Base-by-base conservation (phyloP, 2,797 vertebrate genomes). In the Microhierax caerulescens region DNA sequence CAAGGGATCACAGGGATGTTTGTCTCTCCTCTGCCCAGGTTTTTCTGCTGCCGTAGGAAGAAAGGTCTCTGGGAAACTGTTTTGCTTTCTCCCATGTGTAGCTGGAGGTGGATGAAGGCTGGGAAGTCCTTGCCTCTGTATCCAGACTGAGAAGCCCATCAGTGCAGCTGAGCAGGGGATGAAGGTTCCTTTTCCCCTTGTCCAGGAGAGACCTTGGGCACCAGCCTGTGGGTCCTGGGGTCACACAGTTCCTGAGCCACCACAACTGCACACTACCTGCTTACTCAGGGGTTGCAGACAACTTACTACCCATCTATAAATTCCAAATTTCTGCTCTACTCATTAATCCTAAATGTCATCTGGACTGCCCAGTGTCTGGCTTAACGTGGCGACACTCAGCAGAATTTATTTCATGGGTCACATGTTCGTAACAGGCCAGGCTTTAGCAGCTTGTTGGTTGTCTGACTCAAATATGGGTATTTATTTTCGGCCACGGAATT, bases 1-100 rank as follows among this genome's bases (percentile, higher is more conserved):
- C 18, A 28, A 59, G 28, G 25, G n/a, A 18, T 43, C 24, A 28
- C 0, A 0, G 47, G 5, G 1, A 4, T 0, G 0, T 69, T 54
- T 73, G 4, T 84, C 18, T 39, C 45, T n/a, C 36, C 13, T 73
- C 24, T 32, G 2, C 10, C 6, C 57, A 75, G 41, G 20, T 7
- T 65, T 57, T 57, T 24, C 2, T 54, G n/a, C 2, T 36, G 5
- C 16, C 0, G 1, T 34, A 30, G 69, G 51, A 43, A 64, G 57
- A 65, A 50, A 24, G 36, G 7, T 1, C 24, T 1, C 30, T 18
- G 9, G 16, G 36, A 54, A 45, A 11, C 9, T 36, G 23, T 36
- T 76, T 59, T 30, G 21, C 8, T 56, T 87, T 83, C 47, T 80
- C 25, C 51, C 0, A 0, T 3, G 30, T 53, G 36, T 6, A 51